Percentiles rank a stretch among this genome's conserved stretches.
Conservation (phyloP, 2,113 vertebrate species). For the Cinclus mexicanus region DNA sequence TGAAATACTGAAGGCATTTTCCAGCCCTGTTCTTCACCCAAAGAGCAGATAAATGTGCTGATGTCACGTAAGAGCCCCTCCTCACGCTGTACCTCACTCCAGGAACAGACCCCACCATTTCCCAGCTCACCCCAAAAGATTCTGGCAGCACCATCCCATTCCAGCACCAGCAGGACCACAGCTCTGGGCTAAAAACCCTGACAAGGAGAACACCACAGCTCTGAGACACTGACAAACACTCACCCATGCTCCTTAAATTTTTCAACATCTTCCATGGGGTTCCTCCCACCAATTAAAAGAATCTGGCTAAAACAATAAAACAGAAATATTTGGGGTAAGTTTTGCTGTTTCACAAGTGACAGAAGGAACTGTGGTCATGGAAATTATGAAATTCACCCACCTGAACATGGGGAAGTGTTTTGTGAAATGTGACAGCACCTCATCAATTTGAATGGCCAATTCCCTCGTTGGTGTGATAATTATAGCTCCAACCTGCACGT, state of each 20-base stretch:
- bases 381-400: conserved; percentile 59
- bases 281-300: conserved; percentile 91
- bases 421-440: conserved; percentile 86
- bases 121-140: neutral
- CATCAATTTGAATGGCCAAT: conserved; percentile 90
- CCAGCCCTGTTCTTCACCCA: neutral
- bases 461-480: conserved; percentile 93
- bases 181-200: neutral
- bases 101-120: neutral
- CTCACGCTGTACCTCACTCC: fast-evolving
- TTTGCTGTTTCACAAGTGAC: fast-evolving
- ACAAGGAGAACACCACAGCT: neutral
- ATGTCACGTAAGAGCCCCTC: neutral
- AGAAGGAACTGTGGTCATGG: neutral
- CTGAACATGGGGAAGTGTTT: conserved; percentile 87
- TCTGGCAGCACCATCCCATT: neutral
- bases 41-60: neutral
- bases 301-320: conserved; percentile 81
- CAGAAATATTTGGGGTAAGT: neutral
- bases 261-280: conserved; percentile 91
- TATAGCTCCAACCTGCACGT: conserved; percentile 86
- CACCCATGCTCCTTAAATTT: conserved; percentile 89
- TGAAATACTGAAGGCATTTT: neutral
- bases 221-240: neutral
- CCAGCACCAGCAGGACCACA: neutral